These are phyloP conservation scores for Orientallactaga sibirica DNA, from an alignment of 2,797 vertebrate species.

Conservation along the genomic window DNA sequence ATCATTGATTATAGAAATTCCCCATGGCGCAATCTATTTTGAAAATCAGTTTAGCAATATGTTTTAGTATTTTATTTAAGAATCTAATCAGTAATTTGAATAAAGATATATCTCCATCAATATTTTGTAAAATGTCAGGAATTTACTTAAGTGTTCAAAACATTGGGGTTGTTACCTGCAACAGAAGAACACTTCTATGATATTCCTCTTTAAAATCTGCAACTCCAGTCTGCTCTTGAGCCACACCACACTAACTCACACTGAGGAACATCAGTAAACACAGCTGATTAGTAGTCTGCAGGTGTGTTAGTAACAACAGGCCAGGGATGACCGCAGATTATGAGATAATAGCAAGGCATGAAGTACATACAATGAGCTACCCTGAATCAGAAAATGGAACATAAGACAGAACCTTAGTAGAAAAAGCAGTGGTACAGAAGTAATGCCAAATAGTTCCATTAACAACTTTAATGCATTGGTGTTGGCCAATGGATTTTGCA, in stretches of 20 bases:
- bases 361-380: neutral
- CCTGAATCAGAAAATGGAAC: neutral
- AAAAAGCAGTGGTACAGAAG: neutral
- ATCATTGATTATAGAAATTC: neutral
- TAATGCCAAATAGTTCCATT: neutral
- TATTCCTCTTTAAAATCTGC: neutral
- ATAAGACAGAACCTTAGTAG: neutral
- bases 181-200: neutral
- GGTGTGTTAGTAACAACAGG: neutral
- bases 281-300: neutral
- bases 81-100: constrained; percentile 4
- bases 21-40: neutral
- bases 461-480: neutral
- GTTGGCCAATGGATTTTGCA: neutral
- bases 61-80: neutral
- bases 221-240: neutral
- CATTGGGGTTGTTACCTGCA: neutral
- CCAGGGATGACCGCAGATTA: neutral
- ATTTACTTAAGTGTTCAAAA: constrained; percentile 9
- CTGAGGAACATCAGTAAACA: neutral
- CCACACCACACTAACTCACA: neutral
- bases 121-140: neutral
- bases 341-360: neutral
- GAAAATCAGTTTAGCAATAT: neutral
- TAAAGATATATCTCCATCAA: neutral